Evolutionary conservation across 2,888 invertebrate genomes (phyloP), one percentile per base, ranked within the genome.

Genomic region (Gisinianus flammeolus): DNA sequence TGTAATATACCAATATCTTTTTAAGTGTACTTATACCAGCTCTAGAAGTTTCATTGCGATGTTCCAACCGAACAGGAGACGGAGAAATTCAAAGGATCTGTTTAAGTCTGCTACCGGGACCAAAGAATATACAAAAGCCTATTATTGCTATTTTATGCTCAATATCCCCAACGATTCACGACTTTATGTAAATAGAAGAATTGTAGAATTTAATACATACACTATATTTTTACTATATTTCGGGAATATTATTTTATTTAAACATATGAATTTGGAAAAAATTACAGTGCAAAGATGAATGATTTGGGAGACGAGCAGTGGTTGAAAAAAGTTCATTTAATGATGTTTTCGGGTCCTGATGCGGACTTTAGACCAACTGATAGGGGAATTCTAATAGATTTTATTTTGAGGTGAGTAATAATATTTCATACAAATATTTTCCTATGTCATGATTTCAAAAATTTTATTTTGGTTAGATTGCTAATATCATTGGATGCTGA

Each of bases 311-410:
- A 77, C 10, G 62, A 62, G 5, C 31, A 58, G 0, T 70, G 70
- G 70, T 33, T 70, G 10, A 69, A 62, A 26, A 35, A 70, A 24
- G 62, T 69, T 35, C 70, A 77, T 70, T 44, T 77, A 58, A 77
- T 70, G 70, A 24, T 35, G n/a, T 77, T 69, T 56, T 33, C 35
- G 6, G 76, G 70, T 0, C 31, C 69, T 24, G 62, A 70, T 70
- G 70, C 76, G 1, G 70, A 70, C 31, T 77, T 70, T 77, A 26
- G 28, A 19, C 76, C 76, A 33, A 30, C 70, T 12, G 76, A 77
- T 62, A 56, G 58, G 16, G n/a, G n/a, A 24, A 28, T 77, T 12
- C 70, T 77, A 30, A 62, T 70, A n/a, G 62, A 77, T n/a, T 77
- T 70, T 30, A 70, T 77, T 70, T 35, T 77, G 12, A 69, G 76